These are phyloP conservation scores for Thalassarche chlororhynchos DNA, from an alignment of 2,113 vertebrate species.

Conservation along the genomic window DNA sequence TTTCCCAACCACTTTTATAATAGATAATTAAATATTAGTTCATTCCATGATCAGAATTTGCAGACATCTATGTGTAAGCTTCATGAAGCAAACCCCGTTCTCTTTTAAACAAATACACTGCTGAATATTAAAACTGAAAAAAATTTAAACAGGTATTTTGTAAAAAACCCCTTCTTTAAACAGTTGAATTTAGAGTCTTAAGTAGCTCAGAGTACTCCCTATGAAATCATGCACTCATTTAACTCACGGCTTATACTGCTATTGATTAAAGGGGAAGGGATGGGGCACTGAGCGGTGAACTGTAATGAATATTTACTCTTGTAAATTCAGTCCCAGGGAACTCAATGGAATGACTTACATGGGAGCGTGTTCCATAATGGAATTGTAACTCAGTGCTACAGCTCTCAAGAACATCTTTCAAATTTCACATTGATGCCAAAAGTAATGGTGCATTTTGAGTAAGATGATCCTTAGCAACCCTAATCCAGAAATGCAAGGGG, in stretches of 20 bases:
- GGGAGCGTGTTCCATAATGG: background rate
- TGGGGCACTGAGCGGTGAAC: background rate
- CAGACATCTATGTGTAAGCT: background rate
- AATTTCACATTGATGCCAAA: background rate
- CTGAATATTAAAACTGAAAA: background rate
- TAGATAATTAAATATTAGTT: background rate
- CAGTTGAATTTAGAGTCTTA: background rate
- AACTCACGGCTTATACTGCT: rapidly evolving
- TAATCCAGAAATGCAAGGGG: background rate
- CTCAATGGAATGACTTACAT: background rate
- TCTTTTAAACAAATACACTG: background rate
- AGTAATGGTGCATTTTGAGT: background rate
- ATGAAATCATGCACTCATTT: background rate
- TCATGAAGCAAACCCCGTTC: background rate
- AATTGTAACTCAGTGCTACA: background rate
- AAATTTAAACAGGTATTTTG: background rate
- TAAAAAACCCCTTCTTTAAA: background rate
- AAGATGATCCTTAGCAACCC: background rate
- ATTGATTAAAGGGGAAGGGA: background rate
- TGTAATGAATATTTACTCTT: background rate
- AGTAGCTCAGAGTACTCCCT: background rate
- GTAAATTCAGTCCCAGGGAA: background rate
- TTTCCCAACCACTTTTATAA: background rate
- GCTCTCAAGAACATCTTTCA: background rate
- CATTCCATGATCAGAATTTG: background rate